Evolutionary conservation across 2,113 vertebrate genomes (phyloP).

Genomic region (Larimichthys polyactis): DNA sequence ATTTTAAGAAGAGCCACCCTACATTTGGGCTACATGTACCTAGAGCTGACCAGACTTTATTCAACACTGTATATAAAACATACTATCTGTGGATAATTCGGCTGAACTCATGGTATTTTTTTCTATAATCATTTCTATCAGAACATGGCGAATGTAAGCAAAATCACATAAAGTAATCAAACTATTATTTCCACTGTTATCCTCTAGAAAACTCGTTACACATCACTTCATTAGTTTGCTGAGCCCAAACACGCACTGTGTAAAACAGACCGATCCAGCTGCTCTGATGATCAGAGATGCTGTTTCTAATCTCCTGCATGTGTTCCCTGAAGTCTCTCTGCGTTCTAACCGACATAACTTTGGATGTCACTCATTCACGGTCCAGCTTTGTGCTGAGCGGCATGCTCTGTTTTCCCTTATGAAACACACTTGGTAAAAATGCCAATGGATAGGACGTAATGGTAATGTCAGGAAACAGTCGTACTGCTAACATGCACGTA

Average conservation of each 20-base stretch:
- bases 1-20: no score
- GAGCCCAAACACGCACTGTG: background rate
- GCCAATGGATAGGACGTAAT: background rate
- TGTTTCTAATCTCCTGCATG: slow-evolving; percentile 35
- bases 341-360: slow-evolving; percentile 32
- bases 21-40: no score
- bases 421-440: slow-evolving; percentile 58
- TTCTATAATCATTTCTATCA: no score
- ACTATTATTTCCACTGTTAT: no score
- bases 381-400: slow-evolving; percentile 52
- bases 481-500: no score
- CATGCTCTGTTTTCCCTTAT: slow-evolving; percentile 59
- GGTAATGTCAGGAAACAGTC: background rate
- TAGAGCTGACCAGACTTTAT: no score
- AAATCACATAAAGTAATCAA: no score
- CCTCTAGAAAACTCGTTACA: background rate
- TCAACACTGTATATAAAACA: no score
- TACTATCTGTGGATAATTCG: no score
- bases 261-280: slow-evolving; percentile 39
- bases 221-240: background rate
- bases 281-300: background rate
- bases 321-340: slow-evolving; percentile 29
- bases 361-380: slow-evolving; percentile 39
- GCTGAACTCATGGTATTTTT: no score
- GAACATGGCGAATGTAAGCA: no score